Percentiles rank a stretch among this genome's conserved stretches.
phyloP scores from a whole-genome alignment of 1,140 invertebrate genomes.

The Drosophila tropicalis region DNA sequence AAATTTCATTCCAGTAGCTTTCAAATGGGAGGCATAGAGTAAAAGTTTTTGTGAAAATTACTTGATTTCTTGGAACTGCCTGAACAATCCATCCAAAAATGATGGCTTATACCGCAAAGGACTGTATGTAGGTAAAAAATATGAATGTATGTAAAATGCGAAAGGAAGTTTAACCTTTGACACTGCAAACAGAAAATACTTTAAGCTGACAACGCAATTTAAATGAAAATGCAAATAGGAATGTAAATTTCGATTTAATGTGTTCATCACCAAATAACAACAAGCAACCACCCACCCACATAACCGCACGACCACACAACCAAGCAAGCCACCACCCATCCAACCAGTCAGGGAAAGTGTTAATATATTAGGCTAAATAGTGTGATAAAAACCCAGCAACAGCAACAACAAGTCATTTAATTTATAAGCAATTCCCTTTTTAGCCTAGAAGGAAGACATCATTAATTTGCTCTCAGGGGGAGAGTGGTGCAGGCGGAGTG shows the following conservation, averaged over 20 bases:
- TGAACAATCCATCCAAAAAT: too few relatives aligned
- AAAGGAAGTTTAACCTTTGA: background rate
- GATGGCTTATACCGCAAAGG: too few relatives aligned
- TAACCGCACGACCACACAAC: slow-evolving; percentile 18
- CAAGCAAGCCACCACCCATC: background rate
- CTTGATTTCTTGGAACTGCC: too few relatives aligned
- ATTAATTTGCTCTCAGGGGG: slow-evolving; percentile 68
- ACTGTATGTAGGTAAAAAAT: too few relatives aligned
- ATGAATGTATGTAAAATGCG: too few relatives aligned
- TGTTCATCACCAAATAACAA: slow-evolving; percentile 39
- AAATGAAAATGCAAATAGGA: slow-evolving; percentile 40
- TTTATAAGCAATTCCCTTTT: slow-evolving; percentile 69
- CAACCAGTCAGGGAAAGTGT: slow-evolving; percentile 54
- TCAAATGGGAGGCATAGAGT: too few relatives aligned
- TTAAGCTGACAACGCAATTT: slow-evolving; percentile 26
- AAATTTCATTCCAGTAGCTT: too few relatives aligned
- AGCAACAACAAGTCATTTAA: slow-evolving; percentile 54
- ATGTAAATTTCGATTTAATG: slow-evolving; percentile 50
- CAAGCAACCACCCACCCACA: slow-evolving; percentile 5
- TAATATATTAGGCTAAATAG: slow-evolving; percentile 70
- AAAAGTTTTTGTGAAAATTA: too few relatives aligned
- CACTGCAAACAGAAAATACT: slow-evolving; percentile 3
- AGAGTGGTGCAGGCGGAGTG: background rate
- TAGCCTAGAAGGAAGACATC: slow-evolving; percentile 55
- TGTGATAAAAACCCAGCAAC: slow-evolving; percentile 59